Base-by-base conservation (phyloP, 2,888 invertebrate species). In the Hypercompe scribonia region DNA sequence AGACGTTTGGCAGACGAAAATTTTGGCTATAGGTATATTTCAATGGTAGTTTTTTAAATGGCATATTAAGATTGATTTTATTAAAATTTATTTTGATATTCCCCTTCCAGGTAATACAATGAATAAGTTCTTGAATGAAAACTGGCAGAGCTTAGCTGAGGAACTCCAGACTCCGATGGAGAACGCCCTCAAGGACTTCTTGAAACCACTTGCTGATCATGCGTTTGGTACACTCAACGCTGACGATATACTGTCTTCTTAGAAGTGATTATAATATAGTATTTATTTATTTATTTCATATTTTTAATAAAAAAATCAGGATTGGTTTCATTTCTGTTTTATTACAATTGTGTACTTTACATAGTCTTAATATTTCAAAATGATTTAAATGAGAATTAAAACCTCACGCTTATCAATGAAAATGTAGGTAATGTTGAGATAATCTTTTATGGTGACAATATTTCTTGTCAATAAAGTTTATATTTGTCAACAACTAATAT, bases 91-190 rank as follows among this genome's bases (percentile, higher is more conserved):
- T 39, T 8, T 11, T 21, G 10, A 2, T 8, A 1, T 67, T 3
- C 13, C 34, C 2, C 24, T 36, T 67, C n/a, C 87, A 96, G 97
- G 97, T 42, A 95, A 96, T 33, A 96, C 97, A 3, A 97, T 98
- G 97, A 98, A 98, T 89, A 90, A 96, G 46, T 98, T 98, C 88
- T 90, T 98, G 34, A 98, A 98, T 86, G 97, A 98, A 67, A 98
- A 98, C 88, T 98, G 98, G 98, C 96, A 96, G 83, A 96, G 96
- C 46, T 95, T 98, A 1, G 96, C 97, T 0, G 96, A 96, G 42
- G 98, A 98, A 85, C 95, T 98, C 8, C 97, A 97, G 84, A 97
- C 97, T 0, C 96, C 97, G 0, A 92, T 98, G 86, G 97, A 97
- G 87, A 96, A 96, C 13, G 94, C 95, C 1, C 84, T 95, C 2